Evolutionary conservation across 2,113 vertebrate species (phyloP).

Genomic region (Sapayoa aenigma): DNA sequence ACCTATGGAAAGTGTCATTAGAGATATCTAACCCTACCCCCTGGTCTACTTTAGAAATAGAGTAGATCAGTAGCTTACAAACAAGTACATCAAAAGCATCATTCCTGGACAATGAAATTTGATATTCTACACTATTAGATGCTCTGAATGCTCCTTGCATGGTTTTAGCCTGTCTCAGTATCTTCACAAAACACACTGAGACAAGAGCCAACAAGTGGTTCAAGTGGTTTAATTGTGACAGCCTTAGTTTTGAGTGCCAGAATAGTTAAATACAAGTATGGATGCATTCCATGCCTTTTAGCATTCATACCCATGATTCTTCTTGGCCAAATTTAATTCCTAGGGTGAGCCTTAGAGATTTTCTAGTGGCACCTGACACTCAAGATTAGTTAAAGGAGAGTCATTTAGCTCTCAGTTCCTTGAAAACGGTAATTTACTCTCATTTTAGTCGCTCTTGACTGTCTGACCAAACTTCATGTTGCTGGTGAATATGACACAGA

Average conservation of each 20-base stretch:
- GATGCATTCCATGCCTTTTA: background rate
- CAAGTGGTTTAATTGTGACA: background rate
- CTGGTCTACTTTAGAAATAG: background rate
- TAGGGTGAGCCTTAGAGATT: background rate
- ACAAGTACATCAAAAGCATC: accelerated
- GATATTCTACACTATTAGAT: background rate
- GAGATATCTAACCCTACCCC: background rate
- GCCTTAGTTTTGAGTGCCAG: background rate
- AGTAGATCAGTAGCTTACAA: background rate
- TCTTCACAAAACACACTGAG: background rate
- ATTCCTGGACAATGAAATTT: background rate
- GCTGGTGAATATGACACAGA: background rate
- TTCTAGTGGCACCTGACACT: background rate
- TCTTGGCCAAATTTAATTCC: background rate
- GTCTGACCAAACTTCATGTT: background rate
- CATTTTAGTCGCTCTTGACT: background rate
- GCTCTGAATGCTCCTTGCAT: background rate
- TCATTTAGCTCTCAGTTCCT: background rate
- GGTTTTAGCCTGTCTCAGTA: background rate
- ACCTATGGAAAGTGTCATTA: background rate
- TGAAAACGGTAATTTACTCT: background rate
- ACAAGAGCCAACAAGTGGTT: background rate
- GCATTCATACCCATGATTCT: background rate
- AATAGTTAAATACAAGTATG: background rate
- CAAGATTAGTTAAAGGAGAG: background rate